Evolutionary conservation across 2,797 vertebrate genomes (phyloP), one percentile per base, ranked within the genome.

Genomic region (Halcyon smyrnensis): DNA sequence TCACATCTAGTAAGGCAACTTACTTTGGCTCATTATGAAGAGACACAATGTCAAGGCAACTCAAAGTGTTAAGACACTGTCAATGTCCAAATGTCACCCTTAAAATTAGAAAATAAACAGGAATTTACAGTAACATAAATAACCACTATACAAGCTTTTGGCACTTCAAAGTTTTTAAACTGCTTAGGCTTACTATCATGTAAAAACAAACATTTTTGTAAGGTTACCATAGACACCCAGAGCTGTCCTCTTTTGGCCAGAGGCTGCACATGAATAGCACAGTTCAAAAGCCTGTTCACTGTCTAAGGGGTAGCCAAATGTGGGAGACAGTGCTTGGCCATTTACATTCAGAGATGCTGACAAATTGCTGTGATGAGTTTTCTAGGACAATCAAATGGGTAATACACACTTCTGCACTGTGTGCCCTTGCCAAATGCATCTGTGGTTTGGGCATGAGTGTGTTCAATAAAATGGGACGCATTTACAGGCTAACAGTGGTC

Each of bases 101-200:
- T 73, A 89, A 89, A 84, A 81, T 39, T 10, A 80, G 70, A 81
- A 70, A 77, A 50, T 43, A 62, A 90, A 69, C 15, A 69, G 41
- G 88, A 83, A 51, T 12, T 51, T 3, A 12, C 43, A 69, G 45
- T 28, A 48, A 76, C 19, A 81, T 57, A 89, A 84, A 67, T 67
- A 80, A 56, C 12, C 9, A 11, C 14, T 32, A 23, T 27, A 45
- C 13, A 63, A 39, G 5, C 7, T 67, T 81, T 87, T 46, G 23
- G 45, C 8, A 70, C 19, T 54, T 81, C 28, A 41, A 50, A 74
- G 65, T n/a, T 63, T 80, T 92, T 53, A 41, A 57, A 15, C 12
- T 46, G 15, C 24, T 73, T 54, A 41, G 8, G 13, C 24, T 50
- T 70, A 17, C 41, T 17, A 43, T 43, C 41, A 43, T 16, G 17